These are phyloP conservation scores for Procavia capensis DNA, from an alignment of 2,113 vertebrate species.

Conservation along the genomic window DNA sequence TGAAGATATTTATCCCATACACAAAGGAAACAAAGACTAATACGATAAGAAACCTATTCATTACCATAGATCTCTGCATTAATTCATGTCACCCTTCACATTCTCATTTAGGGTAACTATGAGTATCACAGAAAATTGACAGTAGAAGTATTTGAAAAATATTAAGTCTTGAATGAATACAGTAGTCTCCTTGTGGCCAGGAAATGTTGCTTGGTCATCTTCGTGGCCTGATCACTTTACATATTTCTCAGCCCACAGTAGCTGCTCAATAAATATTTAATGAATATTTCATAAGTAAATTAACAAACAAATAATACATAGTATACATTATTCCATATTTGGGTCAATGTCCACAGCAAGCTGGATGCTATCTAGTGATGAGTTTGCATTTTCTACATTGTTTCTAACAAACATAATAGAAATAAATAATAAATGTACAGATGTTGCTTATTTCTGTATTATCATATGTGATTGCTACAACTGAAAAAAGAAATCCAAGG, in stretches of 20 bases:
- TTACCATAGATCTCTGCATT: background rate
- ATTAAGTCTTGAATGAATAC: background rate
- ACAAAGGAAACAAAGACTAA: background rate
- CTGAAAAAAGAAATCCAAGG: background rate
- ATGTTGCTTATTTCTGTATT: background rate
- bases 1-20: background rate
- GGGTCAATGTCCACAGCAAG: background rate
- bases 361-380: background rate
- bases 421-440: background rate
- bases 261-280: background rate
- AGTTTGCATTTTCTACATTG: background rate
- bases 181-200: background rate
- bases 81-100: background rate
- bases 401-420: background rate
- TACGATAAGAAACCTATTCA: background rate
- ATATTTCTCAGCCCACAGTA: background rate
- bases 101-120: background rate
- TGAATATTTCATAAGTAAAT: background rate
- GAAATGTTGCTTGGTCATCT: background rate
- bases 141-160: slow-evolving; percentile 16
- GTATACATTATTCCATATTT: background rate
- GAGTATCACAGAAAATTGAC: background rate
- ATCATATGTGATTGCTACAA: background rate
- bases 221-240: background rate
- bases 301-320: background rate